These are phyloP conservation scores for Aythya baeri DNA, from an alignment of 2,113 vertebrate species.

Conservation along the genomic window DNA sequence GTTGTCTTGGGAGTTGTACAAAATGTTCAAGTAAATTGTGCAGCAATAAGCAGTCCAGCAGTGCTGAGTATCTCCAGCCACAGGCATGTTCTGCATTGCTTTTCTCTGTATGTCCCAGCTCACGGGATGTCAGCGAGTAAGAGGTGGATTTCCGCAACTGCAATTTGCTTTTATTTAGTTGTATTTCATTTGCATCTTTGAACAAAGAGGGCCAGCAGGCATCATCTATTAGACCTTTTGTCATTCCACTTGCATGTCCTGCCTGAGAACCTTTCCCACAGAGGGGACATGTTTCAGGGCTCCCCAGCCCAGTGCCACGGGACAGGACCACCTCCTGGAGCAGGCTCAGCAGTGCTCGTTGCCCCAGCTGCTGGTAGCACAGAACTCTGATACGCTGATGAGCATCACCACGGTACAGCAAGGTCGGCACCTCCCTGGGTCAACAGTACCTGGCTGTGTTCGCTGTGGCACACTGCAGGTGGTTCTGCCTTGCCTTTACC, in stretches of 20 bases:
- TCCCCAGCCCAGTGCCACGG: fast-evolving
- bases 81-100: too few species aligned
- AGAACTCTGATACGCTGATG: fast-evolving
- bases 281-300: not conserved
- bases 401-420: fast-evolving
- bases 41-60: not conserved
- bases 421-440: fast-evolving
- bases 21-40: not conserved
- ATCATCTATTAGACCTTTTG: not conserved
- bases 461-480: not conserved
- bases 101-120: not conserved
- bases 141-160: not conserved
- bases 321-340: not conserved
- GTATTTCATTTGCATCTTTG: not conserved
- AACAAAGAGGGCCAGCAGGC: not conserved
- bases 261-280: not conserved
- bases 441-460: not conserved
- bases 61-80: not conserved
- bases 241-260: not conserved
- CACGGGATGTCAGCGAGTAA: not conserved
- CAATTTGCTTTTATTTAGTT: not conserved
- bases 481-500: not conserved
- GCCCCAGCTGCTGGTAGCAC: not conserved
- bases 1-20: not conserved
- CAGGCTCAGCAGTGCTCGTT: fast-evolving